Evolutionary conservation across 2,113 vertebrate genomes (phyloP), one percentile per base, ranked within the genome.

Genomic region (Platichthys stellatus): DNA sequence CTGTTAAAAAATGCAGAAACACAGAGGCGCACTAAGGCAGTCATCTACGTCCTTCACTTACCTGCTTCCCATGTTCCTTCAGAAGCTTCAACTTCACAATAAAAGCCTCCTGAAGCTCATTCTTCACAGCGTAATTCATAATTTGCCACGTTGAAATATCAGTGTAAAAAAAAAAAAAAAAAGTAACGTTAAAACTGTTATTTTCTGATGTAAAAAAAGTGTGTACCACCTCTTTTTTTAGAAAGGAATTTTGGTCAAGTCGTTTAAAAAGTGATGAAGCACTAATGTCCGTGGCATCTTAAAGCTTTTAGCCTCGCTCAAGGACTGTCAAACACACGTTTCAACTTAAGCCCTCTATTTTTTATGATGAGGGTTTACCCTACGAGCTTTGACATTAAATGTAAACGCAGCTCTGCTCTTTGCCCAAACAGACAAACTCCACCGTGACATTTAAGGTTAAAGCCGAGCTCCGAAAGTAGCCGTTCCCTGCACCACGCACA

Each of bases 1-100:
- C 60, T 65, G 63, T 69, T 58, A 13, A 57, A 63, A 61, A 63
- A 61, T 69, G 51, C 49, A 0, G 43, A 47, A 40, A 74, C 49
- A 76, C 24, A 43, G 40, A 53, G 69, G 40, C 38, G 40, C 65
- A 81, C 20, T 64, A 14, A 74, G 64, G 56, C 70, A 72, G 38
- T 71, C 10, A n/a, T 24, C 35, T n/a, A 2, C 21, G 47, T 61
- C 62, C 43, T 45, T 56, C 40, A 23, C 8, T 31, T 73, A 26
- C 35, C 43, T 40, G 14, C n/a, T 65, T 20, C 26, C 9, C 21
- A 57, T 17, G n/a, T 47, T 69, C 51, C 26, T 35, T 14, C 20
- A 63, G 3, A 5, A 3, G 14, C 54, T 59, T 69, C 10, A 28
- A 2, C 26, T 58, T 49, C 31, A 31, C 31, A 31, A 31, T 31